phyloP scores from a whole-genome alignment of 2,797 vertebrate species.

The Muscicapa striata region DNA sequence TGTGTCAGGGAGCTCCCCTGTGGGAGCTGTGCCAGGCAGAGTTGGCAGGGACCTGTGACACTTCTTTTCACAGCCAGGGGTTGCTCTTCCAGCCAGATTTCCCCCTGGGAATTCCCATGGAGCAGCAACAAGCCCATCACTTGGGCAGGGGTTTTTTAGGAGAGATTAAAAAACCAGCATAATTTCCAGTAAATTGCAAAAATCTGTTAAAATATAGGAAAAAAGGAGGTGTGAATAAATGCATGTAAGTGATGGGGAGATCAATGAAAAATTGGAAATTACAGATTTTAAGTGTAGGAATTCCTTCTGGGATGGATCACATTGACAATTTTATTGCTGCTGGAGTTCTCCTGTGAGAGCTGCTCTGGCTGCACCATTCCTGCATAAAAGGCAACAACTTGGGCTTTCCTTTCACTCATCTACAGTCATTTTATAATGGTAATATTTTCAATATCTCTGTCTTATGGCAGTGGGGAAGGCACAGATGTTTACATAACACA shows the following conservation, averaged over 20 bases:
- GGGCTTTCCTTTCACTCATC: too few species aligned
- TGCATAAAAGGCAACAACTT: background rate
- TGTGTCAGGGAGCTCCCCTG: background rate
- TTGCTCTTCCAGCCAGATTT: background rate
- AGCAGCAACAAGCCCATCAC: background rate
- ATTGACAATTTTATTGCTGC: background rate
- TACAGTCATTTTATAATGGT: background rate
- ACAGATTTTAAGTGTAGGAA: background rate
- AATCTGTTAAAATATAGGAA: rapidly evolving
- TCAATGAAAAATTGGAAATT: background rate
- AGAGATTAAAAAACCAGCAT: background rate
- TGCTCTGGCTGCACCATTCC: background rate
- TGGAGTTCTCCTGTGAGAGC: background rate
- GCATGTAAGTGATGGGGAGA: background rate
- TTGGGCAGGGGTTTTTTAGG: background rate
- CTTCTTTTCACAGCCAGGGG: background rate
- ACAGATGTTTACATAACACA: background rate
- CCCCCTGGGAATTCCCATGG: background rate
- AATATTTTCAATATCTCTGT: background rate
- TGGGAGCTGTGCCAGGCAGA: constrained; percentile 2
- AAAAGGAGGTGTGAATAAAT: background rate
- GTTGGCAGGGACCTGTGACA: background rate
- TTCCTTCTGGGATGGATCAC: background rate
- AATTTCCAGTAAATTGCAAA: background rate
- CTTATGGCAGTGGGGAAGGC: background rate